Evolutionary conservation across 1,140 invertebrate species (phyloP).

Genomic region (Diorhabda carinulata): DNA sequence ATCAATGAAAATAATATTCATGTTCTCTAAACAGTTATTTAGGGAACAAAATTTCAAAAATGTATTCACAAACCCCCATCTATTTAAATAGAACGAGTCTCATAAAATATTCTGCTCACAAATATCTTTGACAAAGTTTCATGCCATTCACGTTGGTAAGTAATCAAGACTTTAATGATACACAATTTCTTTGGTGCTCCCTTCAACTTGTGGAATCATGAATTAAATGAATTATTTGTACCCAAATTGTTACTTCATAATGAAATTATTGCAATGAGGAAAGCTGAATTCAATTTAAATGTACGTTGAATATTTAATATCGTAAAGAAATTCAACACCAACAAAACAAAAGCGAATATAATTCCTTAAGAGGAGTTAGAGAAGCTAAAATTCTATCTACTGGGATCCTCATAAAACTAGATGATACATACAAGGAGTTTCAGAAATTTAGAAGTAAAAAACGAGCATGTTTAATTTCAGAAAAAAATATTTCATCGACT

Average conservation of each 20-base stretch:
- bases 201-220: slow-evolving; percentile 3
- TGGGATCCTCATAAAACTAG: too few species aligned
- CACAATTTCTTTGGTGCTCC: slow-evolving; percentile 4
- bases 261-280: neutral
- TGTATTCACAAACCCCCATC: neutral
- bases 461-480: too few species aligned
- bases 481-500: too few species aligned
- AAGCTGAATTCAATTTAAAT: too few species aligned
- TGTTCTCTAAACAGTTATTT: neutral
- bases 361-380: too few species aligned
- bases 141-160: slow-evolving; percentile 10
- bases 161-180: slow-evolving; percentile 16
- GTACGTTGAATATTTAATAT: too few species aligned
- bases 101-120: slow-evolving; percentile 4
- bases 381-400: too few species aligned
- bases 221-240: slow-evolving; percentile 14
- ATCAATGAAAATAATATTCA: neutral
- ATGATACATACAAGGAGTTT: too few species aligned
- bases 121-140: neutral
- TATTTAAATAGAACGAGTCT: neutral
- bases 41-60: neutral
- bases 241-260: neutral
- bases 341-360: too few species aligned
- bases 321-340: too few species aligned
- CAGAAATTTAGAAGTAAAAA: too few species aligned